Evolutionary conservation across 2,888 invertebrate species (phyloP).

Genomic region (Alcis repandata): DNA sequence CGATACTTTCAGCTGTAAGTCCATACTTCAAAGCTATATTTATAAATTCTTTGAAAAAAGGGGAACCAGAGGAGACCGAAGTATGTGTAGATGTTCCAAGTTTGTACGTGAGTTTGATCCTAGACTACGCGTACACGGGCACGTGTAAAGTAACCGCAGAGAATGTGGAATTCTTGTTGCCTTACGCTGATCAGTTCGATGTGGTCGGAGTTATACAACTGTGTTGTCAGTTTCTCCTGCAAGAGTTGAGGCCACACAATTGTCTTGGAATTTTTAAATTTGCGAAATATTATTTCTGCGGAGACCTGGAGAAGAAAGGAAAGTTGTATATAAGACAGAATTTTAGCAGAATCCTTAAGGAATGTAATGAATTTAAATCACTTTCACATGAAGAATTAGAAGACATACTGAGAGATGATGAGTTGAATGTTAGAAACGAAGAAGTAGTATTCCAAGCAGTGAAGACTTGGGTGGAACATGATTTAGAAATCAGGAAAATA

Average conservation of each 20-base stretch:
- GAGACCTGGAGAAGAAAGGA: constrained; percentile 88
- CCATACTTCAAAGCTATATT: constrained; percentile 91
- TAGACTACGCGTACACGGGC: constrained; percentile 92
- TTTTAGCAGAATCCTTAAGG: constrained; percentile 87
- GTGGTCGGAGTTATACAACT: constrained; percentile 90
- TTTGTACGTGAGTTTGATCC: constrained; percentile 87
- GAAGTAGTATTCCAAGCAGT: constrained; percentile 91
- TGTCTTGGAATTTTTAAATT: constrained; percentile 91
- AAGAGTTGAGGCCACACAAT: constrained; percentile 89
- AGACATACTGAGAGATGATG: constrained; percentile 89
- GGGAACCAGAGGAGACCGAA: constrained; percentile 87
- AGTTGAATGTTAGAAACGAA: constrained; percentile 90
- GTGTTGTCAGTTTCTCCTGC: constrained; percentile 89
- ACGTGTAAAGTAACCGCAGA: constrained; percentile 87
- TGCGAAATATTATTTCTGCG: constrained; percentile 90
- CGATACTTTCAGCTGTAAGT: constrained; percentile 90
- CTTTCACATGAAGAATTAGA: constrained; percentile 87
- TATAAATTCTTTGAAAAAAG: constrained; percentile 88
- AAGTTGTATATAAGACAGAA: constrained; percentile 86
- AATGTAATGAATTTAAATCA: constrained; percentile 88
- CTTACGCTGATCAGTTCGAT: constrained; percentile 91
- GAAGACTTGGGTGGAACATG: constrained; percentile 89
- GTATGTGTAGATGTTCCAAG: constrained; percentile 87
- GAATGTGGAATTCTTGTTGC: constrained; percentile 90
- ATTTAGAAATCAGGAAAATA: constrained; percentile 82